Evolutionary conservation across 2,888 invertebrate genomes (phyloP), one percentile per base, ranked within the genome.

Genomic region (Cosmia trapezina): DNA sequence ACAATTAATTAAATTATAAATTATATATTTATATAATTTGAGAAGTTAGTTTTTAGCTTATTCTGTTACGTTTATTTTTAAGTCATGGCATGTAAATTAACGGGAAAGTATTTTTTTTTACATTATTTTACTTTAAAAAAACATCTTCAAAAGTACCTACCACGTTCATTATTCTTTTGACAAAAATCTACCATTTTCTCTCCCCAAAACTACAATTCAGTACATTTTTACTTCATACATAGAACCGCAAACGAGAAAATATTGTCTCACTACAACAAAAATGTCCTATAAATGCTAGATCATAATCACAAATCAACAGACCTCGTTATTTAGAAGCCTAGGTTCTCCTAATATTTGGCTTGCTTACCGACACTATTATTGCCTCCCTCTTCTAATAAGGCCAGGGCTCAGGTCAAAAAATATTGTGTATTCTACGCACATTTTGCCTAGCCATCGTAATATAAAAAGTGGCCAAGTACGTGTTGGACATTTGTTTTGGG

Each of bases 341-440:
- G 51, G 47, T 47, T 9, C 11, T 54, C 3, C 19, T 45, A 51
- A 78, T 65, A 77, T 78, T 76, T 68, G 62, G 43, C 14, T 81
- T 76, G 62, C 62, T 78, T 71, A 57, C 45, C 54, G 45, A 60
- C 64, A 70, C 83, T 4, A 73, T 79, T 85, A 60, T 57, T 62
- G 12, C 22, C 28, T 45, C n/a, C n/a, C 45, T 63, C 51, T n/a
- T 43, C n/a, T 61, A 64, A 72, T 70, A 65, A n/a, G 22, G 22
- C 41, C 37, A n/a, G 22, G 22, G 45, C 37, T 62, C 62, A 69
- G 73, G 70, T 75, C 75, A 75, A 62, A 73, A 12, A 51, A 81
- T 79, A 77, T 81, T 75, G 72, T 75, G 72, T 84, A 86, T 86
- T 84, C 86, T 47, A 17, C 57, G 49, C 79, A 67, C 70, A 84